A percentile compares a stretch with the other conserved stretches of the same genome.
phyloP scores from a whole-genome alignment of 1,140 invertebrate genomes.

The Samia ricini region DNA sequence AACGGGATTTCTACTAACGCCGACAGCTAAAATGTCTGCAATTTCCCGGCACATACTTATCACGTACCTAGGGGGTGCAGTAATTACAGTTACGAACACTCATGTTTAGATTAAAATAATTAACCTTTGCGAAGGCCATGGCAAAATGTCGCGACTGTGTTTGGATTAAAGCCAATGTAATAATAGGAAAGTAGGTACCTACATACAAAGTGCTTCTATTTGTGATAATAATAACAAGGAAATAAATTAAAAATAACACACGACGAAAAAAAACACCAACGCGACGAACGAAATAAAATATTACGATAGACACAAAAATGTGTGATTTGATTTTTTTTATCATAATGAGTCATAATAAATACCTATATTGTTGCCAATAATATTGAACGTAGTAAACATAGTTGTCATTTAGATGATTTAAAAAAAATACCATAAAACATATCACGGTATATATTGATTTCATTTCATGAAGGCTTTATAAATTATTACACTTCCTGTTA shows the following conservation, averaged over 20 bases:
- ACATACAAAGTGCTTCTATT: constrained; percentile 31
- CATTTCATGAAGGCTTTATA: not conserved
- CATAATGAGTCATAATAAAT: not conserved
- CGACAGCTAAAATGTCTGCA: not conserved
- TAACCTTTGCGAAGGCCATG: constrained; percentile 63
- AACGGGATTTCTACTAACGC: not conserved
- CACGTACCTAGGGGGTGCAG: not conserved
- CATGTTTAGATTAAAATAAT: constrained; percentile 53
- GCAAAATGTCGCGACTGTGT: constrained; percentile 57
- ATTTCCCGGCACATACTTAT: constrained; percentile 1
- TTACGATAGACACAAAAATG: not conserved
- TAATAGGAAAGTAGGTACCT: constrained; percentile 58
- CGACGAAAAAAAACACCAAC: constrained; percentile 7
- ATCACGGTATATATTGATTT: not conserved
- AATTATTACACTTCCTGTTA: too few species aligned
- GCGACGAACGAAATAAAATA: not conserved
- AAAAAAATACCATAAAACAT: not conserved
- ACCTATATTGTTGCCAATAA: constrained; percentile 23
- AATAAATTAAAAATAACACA: constrained; percentile 27
- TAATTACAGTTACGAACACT: constrained; percentile 9
- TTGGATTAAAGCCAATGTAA: constrained; percentile 58
- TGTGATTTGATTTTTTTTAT: not conserved
- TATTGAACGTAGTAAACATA: constrained; percentile 24
- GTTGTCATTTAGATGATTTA: constrained; percentile 18
- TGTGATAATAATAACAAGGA: constrained; percentile 43